Base-by-base conservation (phyloP, 2,113 vertebrate species). In the Sylvicapra grimmia region DNA sequence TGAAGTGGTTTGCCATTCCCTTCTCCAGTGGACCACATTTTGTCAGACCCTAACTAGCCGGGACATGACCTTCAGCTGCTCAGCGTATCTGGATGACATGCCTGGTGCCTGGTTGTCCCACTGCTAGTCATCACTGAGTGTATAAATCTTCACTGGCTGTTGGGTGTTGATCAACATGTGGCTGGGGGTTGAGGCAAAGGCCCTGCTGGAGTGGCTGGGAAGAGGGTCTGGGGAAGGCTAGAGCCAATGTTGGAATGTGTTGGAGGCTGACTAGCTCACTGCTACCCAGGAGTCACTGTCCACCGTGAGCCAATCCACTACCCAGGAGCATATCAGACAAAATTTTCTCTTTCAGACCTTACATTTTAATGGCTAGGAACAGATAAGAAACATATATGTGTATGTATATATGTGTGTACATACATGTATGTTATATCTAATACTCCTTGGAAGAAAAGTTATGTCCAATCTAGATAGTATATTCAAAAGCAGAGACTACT, bases 291-390 rank as follows among this genome's bases (percentile, higher is more conserved):
- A 72, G 65, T 72, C n/a, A 11, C 19, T 36, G 65, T 72, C 19
- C 1, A 36, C n/a, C 4, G 0, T 72, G 19, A 72, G 19, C n/a
- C 65, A 68, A 23, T 72, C 65, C 65, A 21, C 65, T 5, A 1
- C 65, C 19, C n/a, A 72, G 19, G n/a, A 72, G 1, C 14, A 80
- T 23, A 87, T 90, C 49, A 91, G 33, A 59, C 21, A 87, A 79
- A 87, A 86, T 77, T 88, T 92, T 5, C 16, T 11, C 18, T 83
- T 93, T 84, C 13, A 79, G n/a, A 82, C 1, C 1, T 88, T 96
- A 65, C 1, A 31, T 40, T 86, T 27, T 94, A 90, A 90, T 90
- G 31, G 0, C 23, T 84, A 49, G 19, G 85, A 53, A 93, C 21
- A 96, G 19, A 72, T 51, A 68, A 63, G 56, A 94, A 95, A 63